phyloP scores from a whole-genome alignment of 2,888 invertebrate species.

The Mellilla xanthometata region DNA sequence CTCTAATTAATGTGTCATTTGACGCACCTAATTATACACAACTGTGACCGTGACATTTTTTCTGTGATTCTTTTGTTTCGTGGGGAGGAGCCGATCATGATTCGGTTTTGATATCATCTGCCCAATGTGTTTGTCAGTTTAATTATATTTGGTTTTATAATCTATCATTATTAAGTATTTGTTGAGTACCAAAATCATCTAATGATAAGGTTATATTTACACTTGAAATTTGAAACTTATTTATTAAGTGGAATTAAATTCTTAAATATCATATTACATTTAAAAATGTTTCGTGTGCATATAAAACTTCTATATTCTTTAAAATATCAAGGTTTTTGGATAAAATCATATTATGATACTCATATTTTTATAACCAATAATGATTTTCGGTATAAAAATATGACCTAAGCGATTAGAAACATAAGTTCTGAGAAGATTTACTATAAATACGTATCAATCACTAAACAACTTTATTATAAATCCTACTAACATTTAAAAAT shows the following conservation, averaged over 20 bases:
- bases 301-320: too few species aligned
- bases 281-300: too few species aligned
- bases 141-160: background rate
- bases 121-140: constrained; percentile 22
- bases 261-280: too few species aligned
- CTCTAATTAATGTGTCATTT: constrained; percentile 44
- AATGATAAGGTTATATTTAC: background rate
- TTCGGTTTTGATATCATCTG: constrained; percentile 23
- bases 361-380: too few species aligned
- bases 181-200: too few species aligned
- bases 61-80: background rate
- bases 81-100: constrained; percentile 24
- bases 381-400: too few species aligned
- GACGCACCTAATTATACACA: constrained; percentile 39
- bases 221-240: background rate
- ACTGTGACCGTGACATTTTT: constrained; percentile 48
- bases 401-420: too few species aligned
- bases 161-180: constrained; percentile 2
- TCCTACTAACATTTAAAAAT: background rate
- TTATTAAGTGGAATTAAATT: too few species aligned
- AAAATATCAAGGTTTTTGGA: too few species aligned
- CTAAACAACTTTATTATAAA: background rate
- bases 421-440: too few species aligned
- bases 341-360: too few species aligned
- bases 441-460: too few species aligned